Percentiles rank a stretch among this genome's conserved stretches.
These are phyloP conservation scores for Parasteatoda lunata DNA, from an alignment of 2,888 invertebrate genomes.

Conservation along the genomic window DNA sequence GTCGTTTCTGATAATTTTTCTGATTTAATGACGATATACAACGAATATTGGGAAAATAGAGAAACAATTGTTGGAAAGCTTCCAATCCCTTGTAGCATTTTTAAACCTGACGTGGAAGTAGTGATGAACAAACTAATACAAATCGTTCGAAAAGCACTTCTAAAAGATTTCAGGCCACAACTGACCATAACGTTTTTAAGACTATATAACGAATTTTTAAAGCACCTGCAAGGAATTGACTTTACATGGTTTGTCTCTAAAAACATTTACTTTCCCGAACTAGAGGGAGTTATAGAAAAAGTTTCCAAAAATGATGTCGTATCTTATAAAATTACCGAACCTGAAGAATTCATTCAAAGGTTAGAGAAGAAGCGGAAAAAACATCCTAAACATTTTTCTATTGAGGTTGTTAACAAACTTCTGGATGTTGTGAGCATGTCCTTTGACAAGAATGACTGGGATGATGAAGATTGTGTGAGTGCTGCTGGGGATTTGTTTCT, in stretches of 20 bases:
- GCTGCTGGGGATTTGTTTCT: background rate
- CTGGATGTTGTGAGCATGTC: background rate
- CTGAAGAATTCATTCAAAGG: background rate
- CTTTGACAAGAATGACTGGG: background rate
- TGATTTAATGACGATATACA: background rate
- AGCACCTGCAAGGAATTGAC: background rate
- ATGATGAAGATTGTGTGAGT: background rate
- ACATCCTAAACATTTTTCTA: background rate
- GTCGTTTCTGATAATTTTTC: background rate
- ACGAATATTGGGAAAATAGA: background rate
- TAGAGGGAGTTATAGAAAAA: background rate
- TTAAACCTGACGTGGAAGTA: background rate
- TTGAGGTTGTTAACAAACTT: background rate
- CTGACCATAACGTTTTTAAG: background rate
- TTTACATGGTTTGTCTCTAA: background rate
- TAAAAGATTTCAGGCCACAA: background rate
- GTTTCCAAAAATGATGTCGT: background rate
- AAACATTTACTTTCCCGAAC: background rate
- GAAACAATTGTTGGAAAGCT: background rate
- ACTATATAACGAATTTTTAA: background rate
- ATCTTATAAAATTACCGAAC: background rate
- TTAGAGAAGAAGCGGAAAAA: background rate
- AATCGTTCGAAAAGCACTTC: background rate
- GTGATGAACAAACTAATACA: background rate
- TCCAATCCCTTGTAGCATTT: background rate